Base-by-base conservation (phyloP, 2,888 invertebrate genomes). In the Magallana nippona region DNA sequence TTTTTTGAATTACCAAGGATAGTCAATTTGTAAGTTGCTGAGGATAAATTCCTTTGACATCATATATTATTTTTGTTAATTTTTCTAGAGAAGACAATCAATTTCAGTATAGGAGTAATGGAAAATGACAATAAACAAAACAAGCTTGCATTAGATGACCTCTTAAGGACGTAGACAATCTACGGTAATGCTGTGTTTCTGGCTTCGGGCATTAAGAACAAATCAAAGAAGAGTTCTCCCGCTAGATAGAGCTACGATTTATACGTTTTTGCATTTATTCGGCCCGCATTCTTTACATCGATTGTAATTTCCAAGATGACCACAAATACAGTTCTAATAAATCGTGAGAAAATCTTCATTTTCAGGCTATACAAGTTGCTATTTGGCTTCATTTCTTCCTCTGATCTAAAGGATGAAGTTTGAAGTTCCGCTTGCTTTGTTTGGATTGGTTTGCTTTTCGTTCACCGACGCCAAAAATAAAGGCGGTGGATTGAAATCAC, bases 401-500 rank as follows among this genome's bases (percentile, higher is more conserved):
- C 8, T 44, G 44, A 8, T 44, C 44, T 44, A 44, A 44, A 44
- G 8, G 44, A 44, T 44, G 44, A 44, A 44, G 44, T 44, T 44
- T 44, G 44, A 44, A 44, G 44, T 44, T 5, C 44, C 8, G 44
- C 44, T 44, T 44, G 44, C 44, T 44, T 44, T 63, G 13, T 63
- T 63, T 22, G 63, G 63, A 63, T 27, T 63, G 10, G 63, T 63
- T 13, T 63, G 13, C 15, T 27, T 19, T 63, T 19, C 22, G 11
- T 63, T 63, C 22, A 13, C 22, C 13, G 27, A 63, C n/a, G 27
- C 13, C 13, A 63, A 63, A 63, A 60, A 19, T 60, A 63, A 27
- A 63, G 27, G 22, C 27, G 63, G 22, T 63, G 63, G 63, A 63
- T 27, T 27, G 15, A 63, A 63, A 63, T 63, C 63, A 15, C 63